Base-by-base conservation (phyloP, 2,797 vertebrate genomes). In the Cyclopterus lumpus region DNA sequence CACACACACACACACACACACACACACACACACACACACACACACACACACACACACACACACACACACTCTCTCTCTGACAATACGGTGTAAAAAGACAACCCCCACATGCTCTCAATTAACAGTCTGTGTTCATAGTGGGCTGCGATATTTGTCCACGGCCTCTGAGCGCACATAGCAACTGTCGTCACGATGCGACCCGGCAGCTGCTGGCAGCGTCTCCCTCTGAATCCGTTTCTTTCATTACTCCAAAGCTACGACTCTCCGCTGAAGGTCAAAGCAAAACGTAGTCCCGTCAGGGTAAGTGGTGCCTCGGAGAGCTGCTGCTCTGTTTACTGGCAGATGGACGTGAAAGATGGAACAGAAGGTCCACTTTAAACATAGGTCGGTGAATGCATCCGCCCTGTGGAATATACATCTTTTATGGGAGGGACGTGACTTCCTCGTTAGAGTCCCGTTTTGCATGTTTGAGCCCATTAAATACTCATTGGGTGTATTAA, bases 111-210 rank as follows among this genome's bases (percentile, higher is more conserved):
- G 12, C 55, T 67, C 59, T 86, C 69, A 77, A 82, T 93, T 82
- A 88, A 73, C 87, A 87, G 82, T 26, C 11, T 40, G 28, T 57
- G 73, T 79, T 84, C 62, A 79, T 62, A 59, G 44, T 22, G 30
- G 49, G n/a, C 60, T 71, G 79, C 59, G 82, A 80, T 83, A 84
- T 89, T 89, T 89, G 80, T 78, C 65, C 40, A 30, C 59, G 24
- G 57, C 81, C 44, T 81, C 71, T 49, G 68, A 60, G 36, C 14
- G 68, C 63, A 53, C 81, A 66, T 67, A 71, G 79, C 75, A 80
- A 79, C 88, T n/a, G 75, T 86, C 16, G 15, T 12, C 82, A 79
- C 81, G 83, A 67, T 44, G 46, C 73, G 51, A 32, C 32, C 67
- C n/a, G 18, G 5, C 12, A 0, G 53, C 68, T 68, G 40, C 69